Evolutionary conservation across 2,113 vertebrate species (phyloP), one percentile per base, ranked within the genome.

Genomic region (Anas platyrhynchos): DNA sequence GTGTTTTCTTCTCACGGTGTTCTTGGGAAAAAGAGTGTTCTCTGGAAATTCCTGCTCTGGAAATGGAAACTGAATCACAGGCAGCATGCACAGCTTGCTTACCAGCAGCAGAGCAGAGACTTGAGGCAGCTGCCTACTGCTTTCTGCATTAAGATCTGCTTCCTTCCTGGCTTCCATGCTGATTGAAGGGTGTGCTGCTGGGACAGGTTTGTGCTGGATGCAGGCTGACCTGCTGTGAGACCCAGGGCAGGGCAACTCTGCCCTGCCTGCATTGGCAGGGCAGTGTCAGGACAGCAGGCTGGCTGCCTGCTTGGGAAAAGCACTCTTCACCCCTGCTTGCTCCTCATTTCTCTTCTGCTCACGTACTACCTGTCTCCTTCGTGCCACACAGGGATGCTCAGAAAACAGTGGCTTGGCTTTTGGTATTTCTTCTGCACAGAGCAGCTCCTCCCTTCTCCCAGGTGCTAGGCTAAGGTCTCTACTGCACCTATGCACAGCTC

Each of bases 261-360:
- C 21, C 25, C 15, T 59, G 3, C 13, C 21, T n/a, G 41, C 41
- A 52, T 16, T 55, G 52, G 26, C 26, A 26, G 29, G 8, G 17
- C 0, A 0, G 61, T 41, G 27, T 14, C 58, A 21, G 29, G 52
- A 34, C 50, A 66, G 36, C 71, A 80, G 15, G 6, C 22, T 44
- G 50, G 9, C 36, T 67, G 34, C 12, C 63, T 55, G 32, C 56
- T 18, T 13, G 21, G 74, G 71, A 83, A 82, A 83, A 2, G n/a
- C 34, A 21, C 26, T 22, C 46, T 17, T 54, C 44, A 58, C 15
- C 26, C 54, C 21, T 22, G 2, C 31, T 88, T 74, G 29, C 61
- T 65, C 72, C 81, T 71, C 43, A 78, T 82, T 72, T 71, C 67
- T 92, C 59, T 84, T 86, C 48, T 74, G 92, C 54, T 92, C 89